Evolutionary conservation across 2,888 invertebrate species (phyloP).

Genomic region (Urechis unicinctus): DNA sequence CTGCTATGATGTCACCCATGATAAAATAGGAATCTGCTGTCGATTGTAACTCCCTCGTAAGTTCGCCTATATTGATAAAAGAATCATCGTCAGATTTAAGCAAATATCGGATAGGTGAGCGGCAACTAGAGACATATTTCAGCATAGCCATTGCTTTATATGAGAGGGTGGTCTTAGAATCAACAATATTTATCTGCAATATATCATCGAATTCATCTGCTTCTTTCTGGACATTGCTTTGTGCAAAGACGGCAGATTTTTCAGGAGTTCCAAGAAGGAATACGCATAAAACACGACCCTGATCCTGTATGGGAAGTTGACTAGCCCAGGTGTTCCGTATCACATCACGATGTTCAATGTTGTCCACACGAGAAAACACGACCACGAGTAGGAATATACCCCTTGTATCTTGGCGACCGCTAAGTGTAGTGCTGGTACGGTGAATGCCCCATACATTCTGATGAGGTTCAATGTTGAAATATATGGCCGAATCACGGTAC

Average conservation of each 20-base stretch:
- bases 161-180: constrained; percentile 4
- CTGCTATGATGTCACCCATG: constrained; percentile 10
- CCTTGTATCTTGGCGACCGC: no score
- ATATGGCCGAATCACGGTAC: no score
- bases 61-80: constrained; percentile 2
- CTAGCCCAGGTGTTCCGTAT: constrained; percentile 10
- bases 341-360: constrained; percentile 1
- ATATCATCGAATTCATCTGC: background rate
- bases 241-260: no score
- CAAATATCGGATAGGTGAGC: background rate
- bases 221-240: background rate
- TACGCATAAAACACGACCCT: no score
- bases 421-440: no score
- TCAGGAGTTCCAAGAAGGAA: no score
- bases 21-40: constrained; percentile 1
- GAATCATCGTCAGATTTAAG: constrained; percentile 10
- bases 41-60: background rate
- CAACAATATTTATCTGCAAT: background rate
- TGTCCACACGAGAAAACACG: constrained; percentile 1
- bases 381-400: background rate
- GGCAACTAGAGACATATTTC: background rate
- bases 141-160: constrained; percentile 7
- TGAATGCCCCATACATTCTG: no score
- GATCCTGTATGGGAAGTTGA: no score
- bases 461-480: no score